Conservation (phyloP, 2,888 invertebrate genomes). For the Thymelicus lineola region DNA sequence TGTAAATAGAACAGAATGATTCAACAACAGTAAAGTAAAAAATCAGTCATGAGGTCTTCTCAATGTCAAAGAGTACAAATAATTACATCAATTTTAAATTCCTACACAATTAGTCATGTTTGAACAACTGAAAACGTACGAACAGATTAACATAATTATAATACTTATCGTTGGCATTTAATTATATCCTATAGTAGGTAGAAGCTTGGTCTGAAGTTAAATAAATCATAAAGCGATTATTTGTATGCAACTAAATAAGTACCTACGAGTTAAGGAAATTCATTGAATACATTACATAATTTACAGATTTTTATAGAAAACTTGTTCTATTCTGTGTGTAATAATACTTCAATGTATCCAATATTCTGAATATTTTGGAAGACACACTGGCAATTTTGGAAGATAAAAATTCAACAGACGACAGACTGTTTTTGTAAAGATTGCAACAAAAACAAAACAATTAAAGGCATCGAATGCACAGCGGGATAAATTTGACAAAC, state of each 20-base stretch:
- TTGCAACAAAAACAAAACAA: slow-evolving; percentile 6
- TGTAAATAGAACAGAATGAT: not conserved
- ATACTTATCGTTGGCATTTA: not conserved
- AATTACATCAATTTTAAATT: not conserved
- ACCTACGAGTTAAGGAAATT: no score
- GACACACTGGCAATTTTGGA: not conserved
- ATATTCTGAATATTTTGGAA: not conserved
- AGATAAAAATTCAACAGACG: not conserved
- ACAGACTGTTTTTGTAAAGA: not conserved
- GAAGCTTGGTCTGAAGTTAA: not conserved
- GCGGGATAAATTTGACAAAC: slow-evolving; percentile 1
- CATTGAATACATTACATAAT: no score
- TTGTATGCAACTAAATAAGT: no score
- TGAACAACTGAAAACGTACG: slow-evolving; percentile 4
- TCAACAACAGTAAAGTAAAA: not conserved
- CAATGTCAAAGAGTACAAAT: slow-evolving; percentile 10
- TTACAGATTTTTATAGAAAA: no score
- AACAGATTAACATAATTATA: not conserved
- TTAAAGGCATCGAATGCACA: not conserved
- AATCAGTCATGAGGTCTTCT: not conserved
- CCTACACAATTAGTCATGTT: slow-evolving; percentile 3
- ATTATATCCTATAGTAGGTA: not conserved
- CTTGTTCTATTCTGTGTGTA: no score
- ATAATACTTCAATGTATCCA: no score
- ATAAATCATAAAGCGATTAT: not conserved